phyloP scores from a whole-genome alignment of 2,888 invertebrate genomes.

The Sclerodermus sp. region DNA sequence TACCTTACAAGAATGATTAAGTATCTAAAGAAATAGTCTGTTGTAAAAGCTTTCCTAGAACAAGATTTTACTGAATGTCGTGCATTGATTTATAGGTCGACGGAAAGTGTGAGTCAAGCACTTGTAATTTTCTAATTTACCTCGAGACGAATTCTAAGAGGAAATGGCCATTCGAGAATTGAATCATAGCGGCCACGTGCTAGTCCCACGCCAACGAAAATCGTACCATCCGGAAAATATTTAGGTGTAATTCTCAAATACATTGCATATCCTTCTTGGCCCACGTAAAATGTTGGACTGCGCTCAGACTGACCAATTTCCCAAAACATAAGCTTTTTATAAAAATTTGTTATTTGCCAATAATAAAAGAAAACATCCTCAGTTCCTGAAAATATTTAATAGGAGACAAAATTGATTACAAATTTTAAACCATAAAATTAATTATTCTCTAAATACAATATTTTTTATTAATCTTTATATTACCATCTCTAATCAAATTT shows the following conservation, averaged over 20 bases:
- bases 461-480: too few species aligned
- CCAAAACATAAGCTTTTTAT: slow-evolving; percentile 53
- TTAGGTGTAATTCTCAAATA: slow-evolving; percentile 54
- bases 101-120: too few species aligned
- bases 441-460: too few species aligned
- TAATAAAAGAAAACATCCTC: slow-evolving; percentile 48
- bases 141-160: slow-evolving; percentile 47
- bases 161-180: slow-evolving; percentile 54
- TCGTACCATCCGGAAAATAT: slow-evolving; percentile 47
- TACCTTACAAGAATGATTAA: too few species aligned
- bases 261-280: slow-evolving; percentile 52
- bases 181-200: slow-evolving; percentile 52
- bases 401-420: too few species aligned
- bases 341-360: slow-evolving; percentile 51
- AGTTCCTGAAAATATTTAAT: slow-evolving; percentile 19
- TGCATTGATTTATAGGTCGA: too few species aligned
- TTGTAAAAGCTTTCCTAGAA: too few species aligned
- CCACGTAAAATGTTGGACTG: slow-evolving; percentile 53
- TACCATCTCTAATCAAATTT: too few species aligned
- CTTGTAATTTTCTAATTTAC: too few species aligned
- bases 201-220: slow-evolving; percentile 51
- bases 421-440: too few species aligned
- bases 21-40: too few species aligned
- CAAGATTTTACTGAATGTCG: too few species aligned
- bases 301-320: slow-evolving; percentile 47